Percentiles rank a stretch among this genome's conserved stretches.
These are phyloP conservation scores for Limnothrissa miodon DNA, from an alignment of 2,113 vertebrate species.

Conservation along the genomic window DNA sequence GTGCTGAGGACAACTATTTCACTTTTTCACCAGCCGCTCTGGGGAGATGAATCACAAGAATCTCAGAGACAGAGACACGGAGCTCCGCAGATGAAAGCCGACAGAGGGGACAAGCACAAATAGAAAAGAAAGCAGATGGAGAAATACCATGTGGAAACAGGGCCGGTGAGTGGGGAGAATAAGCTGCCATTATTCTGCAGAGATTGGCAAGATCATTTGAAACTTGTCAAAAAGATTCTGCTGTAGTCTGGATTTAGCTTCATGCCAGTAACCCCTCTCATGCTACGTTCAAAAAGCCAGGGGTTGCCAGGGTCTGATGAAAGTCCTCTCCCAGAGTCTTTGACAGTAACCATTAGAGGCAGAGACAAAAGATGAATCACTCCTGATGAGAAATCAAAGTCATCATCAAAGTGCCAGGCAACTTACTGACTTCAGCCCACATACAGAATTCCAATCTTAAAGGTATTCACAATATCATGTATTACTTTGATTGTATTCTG, in stretches of 20 bases:
- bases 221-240: slow-evolving; percentile 21
- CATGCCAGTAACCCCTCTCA: slow-evolving; percentile 18
- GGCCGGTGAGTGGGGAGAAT: slow-evolving; percentile 12
- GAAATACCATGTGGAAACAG: neutral
- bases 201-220: neutral
- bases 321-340: neutral
- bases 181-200: neutral
- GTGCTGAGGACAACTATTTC: neutral
- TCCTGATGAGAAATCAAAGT: slow-evolving; percentile 19
- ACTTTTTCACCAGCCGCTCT: neutral
- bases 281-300: neutral
- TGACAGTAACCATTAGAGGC: slow-evolving; percentile 13
- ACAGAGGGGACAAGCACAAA: neutral
- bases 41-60: neutral
- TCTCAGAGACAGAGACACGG: neutral
- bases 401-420: neutral
- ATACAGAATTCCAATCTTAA: neutral
- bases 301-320: slow-evolving; percentile 18
- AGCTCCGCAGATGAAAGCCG: neutral
- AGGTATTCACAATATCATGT: neutral
- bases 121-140: neutral
- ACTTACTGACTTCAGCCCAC: neutral
- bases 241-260: neutral
- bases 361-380: neutral
- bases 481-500: neutral